Conservation (phyloP, 2,888 invertebrate species). For the Geotrupes spiniger region DNA sequence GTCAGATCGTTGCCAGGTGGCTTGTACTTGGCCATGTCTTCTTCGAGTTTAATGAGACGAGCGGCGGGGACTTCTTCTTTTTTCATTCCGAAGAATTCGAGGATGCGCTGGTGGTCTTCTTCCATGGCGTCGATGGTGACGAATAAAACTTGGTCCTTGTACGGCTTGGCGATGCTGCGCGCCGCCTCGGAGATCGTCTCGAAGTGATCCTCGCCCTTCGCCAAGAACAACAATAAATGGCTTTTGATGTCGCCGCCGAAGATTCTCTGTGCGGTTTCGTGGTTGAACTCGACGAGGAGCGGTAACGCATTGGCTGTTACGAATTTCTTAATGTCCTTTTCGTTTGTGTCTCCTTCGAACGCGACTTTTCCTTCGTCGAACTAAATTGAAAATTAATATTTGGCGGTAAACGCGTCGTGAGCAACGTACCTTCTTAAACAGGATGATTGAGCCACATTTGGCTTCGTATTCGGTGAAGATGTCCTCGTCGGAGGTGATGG, state of each 20-base stretch:
- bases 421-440: constrained; percentile 93
- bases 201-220: constrained; percentile 83
- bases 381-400: constrained; percentile 49
- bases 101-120: constrained; percentile 93
- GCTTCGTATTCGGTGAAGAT: constrained; percentile 78
- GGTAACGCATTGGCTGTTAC: constrained; percentile 82
- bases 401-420: no score
- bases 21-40: constrained; percentile 98
- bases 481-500: constrained; percentile 74
- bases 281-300: constrained; percentile 92
- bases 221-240: constrained; percentile 93
- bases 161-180: constrained; percentile 81
- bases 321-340: constrained; percentile 73
- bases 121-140: constrained; percentile 94
- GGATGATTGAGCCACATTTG: constrained; percentile 73
- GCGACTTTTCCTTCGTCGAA: constrained; percentile 82
- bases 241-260: constrained; percentile 98
- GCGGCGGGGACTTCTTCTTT: constrained; percentile 89
- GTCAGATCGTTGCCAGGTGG: constrained; percentile 72
- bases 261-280: constrained; percentile 96
- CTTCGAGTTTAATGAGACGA: constrained; percentile 90
- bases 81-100: constrained; percentile 98
- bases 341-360: constrained; percentile 68
- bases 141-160: constrained; percentile 89
- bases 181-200: constrained; percentile 75